Evolutionary conservation across 2,113 vertebrate genomes (phyloP).

Genomic region (Arvicanthis niloticus): DNA sequence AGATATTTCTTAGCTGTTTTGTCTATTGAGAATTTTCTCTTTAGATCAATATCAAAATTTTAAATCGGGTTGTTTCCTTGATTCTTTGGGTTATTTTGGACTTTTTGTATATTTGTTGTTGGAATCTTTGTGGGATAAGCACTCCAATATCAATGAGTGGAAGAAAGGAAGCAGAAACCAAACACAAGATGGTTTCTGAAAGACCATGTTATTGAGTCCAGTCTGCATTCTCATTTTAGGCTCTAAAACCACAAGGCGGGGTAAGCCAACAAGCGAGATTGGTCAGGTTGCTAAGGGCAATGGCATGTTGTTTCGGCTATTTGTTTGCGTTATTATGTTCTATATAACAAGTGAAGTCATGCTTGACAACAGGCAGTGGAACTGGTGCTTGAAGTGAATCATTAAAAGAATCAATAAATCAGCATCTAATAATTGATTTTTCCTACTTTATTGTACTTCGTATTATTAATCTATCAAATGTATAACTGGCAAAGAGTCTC

Average conservation of each 20-base stretch:
- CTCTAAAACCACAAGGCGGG: not conserved
- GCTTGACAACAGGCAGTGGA: not conserved
- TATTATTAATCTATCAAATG: not conserved
- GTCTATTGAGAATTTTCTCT: not conserved
- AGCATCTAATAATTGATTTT: not conserved
- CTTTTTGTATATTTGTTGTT: not conserved
- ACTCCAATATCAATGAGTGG: not conserved
- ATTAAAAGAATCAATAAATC: not conserved
- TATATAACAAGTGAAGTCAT: not conserved
- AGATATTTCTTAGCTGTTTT: not conserved
- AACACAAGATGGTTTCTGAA: not conserved
- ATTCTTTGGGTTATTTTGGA: not conserved
- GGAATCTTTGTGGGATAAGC: not conserved
- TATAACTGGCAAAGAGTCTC: not conserved
- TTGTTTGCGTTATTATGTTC: not conserved
- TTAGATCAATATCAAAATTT: not conserved
- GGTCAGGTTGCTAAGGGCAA: not conserved
- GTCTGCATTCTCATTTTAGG: not conserved
- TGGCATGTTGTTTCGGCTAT: not conserved
- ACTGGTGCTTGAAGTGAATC: not conserved
- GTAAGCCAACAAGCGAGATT: not conserved
- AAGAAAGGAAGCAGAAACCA: not conserved
- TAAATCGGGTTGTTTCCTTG: not conserved
- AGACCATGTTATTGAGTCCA: not conserved
- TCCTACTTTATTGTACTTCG: not conserved